Conservation (phyloP, 2,888 invertebrate genomes). For the Saturnia pavonia region DNA sequence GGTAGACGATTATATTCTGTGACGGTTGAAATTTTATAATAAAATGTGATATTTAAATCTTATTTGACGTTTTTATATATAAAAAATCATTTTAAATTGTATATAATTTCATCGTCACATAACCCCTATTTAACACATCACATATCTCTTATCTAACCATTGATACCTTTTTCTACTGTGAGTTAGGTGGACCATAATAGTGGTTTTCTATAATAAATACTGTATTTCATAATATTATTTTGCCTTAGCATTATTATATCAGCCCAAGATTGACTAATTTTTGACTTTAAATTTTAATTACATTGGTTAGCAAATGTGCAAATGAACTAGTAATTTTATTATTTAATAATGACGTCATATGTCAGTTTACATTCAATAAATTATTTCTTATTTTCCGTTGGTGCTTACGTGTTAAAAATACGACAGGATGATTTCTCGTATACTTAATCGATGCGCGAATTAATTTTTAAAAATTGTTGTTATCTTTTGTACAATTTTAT, state of each 20-base stretch:
- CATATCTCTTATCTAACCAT: slow-evolving; percentile 79
- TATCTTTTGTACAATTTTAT: slow-evolving; percentile 1
- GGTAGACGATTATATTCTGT: slow-evolving; percentile 55
- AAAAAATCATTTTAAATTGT: slow-evolving; percentile 20
- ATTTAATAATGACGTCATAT: not conserved
- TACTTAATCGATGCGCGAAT: not conserved
- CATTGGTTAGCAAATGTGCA: slow-evolving; percentile 10
- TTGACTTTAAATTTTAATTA: not conserved
- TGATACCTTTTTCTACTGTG: slow-evolving; percentile 71
- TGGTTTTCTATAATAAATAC: slow-evolving; percentile 36
- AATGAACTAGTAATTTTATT: slow-evolving; percentile 9
- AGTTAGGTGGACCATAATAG: slow-evolving; percentile 71
- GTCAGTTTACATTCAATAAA: not conserved
- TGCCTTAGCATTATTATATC: slow-evolving; percentile 29
- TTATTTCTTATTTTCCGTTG: not conserved
- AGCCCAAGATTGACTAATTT: not conserved
- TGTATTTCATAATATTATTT: slow-evolving; percentile 28
- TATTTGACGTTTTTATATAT: slow-evolving; percentile 31
- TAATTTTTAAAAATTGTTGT: not conserved
- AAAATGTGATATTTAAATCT: slow-evolving; percentile 35
- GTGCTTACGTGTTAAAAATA: slow-evolving; percentile 1
- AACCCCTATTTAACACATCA: slow-evolving; percentile 66
- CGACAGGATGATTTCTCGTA: not conserved
- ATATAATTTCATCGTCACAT: slow-evolving; percentile 39
- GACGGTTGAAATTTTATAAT: slow-evolving; percentile 40